Conservation (phyloP, 2,113 vertebrate genomes). For the Brachypodius melanocephalos region DNA sequence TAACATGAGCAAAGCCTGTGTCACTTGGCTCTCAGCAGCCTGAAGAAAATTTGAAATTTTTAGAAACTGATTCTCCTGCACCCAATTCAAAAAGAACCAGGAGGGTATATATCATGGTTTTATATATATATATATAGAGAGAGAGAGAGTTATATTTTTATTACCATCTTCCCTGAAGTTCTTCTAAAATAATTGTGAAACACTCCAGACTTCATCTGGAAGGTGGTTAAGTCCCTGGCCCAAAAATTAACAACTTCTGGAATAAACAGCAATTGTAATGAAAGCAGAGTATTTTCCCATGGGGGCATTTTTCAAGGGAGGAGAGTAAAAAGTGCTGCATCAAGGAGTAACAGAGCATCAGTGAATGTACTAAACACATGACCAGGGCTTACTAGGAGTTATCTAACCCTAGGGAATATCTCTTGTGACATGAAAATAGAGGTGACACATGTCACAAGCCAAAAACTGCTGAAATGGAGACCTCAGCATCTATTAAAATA, state of each 20-base stretch:
- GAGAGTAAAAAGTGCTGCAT: background rate
- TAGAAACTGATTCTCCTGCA: background rate
- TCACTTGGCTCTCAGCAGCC: background rate
- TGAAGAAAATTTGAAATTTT: background rate
- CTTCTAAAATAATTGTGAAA: background rate
- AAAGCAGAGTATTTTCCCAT: background rate
- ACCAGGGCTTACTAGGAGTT: background rate
- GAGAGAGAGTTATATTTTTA: background rate
- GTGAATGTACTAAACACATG: background rate
- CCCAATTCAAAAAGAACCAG: fast-evolving
- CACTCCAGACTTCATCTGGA: background rate
- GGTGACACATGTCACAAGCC: background rate
- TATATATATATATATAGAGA: background rate
- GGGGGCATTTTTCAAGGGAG: background rate
- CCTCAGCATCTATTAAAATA: background rate
- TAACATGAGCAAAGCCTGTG: background rate
- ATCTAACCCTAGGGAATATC: background rate
- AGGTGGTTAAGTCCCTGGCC: background rate
- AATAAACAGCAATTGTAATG: background rate
- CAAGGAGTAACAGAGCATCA: background rate
- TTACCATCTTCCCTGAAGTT: background rate
- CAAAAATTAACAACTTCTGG: background rate
- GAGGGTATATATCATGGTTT: background rate
- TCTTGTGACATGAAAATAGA: background rate
- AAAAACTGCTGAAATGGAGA: background rate